Evolutionary conservation across 2,888 invertebrate genomes (phyloP), one percentile per base, ranked within the genome.

Genomic region (Drosophila meridiana): DNA sequence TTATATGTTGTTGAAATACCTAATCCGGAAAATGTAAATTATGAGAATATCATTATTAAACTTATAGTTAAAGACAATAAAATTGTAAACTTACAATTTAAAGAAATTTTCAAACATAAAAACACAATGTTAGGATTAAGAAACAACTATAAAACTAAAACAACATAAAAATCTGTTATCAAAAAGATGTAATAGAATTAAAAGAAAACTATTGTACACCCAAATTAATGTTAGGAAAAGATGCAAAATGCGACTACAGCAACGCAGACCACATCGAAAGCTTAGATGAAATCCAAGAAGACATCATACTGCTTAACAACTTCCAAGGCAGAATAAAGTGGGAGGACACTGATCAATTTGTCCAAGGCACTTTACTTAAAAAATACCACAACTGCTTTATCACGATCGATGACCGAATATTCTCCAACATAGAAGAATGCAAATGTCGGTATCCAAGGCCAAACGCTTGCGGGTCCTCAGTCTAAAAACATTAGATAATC

Each of bases 401-500:
- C 36, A 36, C 36, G 36, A 36, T 36, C 9, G 36, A 36, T 36
- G 36, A 36, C 36, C 36, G 36, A 38, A 4, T 40, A 14, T 40
- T 40, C 40, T 40, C 40, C 14, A 40, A 40, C 14, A 40, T 14
- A 40, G 40, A 40, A 40, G 40, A 40, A 38, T 38, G 13, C 38
- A 38, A 38, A 42, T 42, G 3, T n/a, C 42, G n/a, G 42, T 42
- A 42, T n/a, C n/a, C 3, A 9, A 43, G 43, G 43, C n/a, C 20
- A 43, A 43, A 9, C 43, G n/a, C 1, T 43, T 43, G 43, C 43
- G 43, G 20, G 43, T 4, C 1, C 43, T 43, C 43, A 43, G 20
- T 43, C 20, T 43, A 43, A 43, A 43, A 43, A 43, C 20, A 43
- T 43, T 43, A 43, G 43, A 43, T 20, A 43, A 43, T 20, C 43